Base-by-base conservation (phyloP, 2,888 invertebrate genomes). In the Halictus quadricinctus region DNA sequence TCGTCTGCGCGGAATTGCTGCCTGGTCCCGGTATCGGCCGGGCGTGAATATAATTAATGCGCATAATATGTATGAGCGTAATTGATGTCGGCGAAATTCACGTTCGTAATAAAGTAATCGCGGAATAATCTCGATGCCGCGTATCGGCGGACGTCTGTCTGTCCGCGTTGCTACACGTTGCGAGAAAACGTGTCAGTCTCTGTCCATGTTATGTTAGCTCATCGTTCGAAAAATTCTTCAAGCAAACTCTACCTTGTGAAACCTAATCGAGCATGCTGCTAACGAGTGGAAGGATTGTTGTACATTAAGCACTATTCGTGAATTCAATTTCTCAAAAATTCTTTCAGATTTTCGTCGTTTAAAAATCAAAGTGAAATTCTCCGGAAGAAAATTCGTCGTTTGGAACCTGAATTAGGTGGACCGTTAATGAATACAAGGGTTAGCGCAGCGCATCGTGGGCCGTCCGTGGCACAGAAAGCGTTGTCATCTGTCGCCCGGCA, bases 21-120 rank as follows among this genome's bases (percentile, higher is more conserved):
- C 21, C 64, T 54, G 54, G 54, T 21, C 48, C 36, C 21, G 73
- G 50, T 75, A 73, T 79, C 78, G 75, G 58, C 64, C 50, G 79
- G 25, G 79, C 70, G 79, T 46, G 76, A 84, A 84, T 77, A 85
- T 78, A 85, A 85, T 84, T 77, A 84, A 80, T 85, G 85, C 54
- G 84, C 48, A 76, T 77, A 80, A 83, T 84, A 84, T 76, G 84
- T 77, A 84, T 84, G 85, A 80, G 69, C 58, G 85, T 76, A 83
- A 84, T 84, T 85, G 80, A 80, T 84, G 80, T 64, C 64, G 54
- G 74, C n/a, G 41, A 75, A 84, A 80, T 77, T 66, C 73, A 15
- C 50, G 60, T 36, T 64, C 46, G 74, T 72, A 80, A 85, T 85
- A 66, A 85, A 79, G 83, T 36, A 75, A 75, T 36, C 60, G 54